Evolutionary conservation across 2,797 vertebrate genomes (phyloP).

Genomic region (Centropyge bicolor): DNA sequence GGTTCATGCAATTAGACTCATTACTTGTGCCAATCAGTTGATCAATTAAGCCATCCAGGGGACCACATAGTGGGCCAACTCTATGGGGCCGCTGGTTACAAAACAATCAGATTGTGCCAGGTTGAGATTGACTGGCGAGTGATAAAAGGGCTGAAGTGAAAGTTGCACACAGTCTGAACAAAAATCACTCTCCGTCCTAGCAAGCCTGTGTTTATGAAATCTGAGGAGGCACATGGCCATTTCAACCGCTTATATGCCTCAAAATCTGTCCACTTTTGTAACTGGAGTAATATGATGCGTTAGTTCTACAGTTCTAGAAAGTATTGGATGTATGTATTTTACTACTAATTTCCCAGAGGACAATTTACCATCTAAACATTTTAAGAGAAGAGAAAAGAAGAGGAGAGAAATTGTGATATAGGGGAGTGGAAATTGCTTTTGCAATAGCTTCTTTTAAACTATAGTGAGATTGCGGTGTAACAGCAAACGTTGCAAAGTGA

Average conservation of each 20-base stretch:
- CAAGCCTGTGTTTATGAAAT: conserved; percentile 13
- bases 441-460: conserved; percentile 29
- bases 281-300: not conserved
- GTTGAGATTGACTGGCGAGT: conserved; percentile 32
- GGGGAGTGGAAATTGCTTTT: conserved; percentile 49
- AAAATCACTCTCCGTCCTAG: not conserved
- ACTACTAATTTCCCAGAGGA: conserved; percentile 32
- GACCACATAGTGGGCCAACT: conserved; percentile 30
- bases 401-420: conserved; percentile 7
- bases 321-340: conserved; percentile 7
- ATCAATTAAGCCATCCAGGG: conserved; percentile 58
- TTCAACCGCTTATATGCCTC: not conserved
- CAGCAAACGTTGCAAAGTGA: conserved; percentile 30
- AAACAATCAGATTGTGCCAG: conserved; percentile 35
- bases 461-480: conserved; percentile 19
- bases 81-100: conserved; percentile 26
- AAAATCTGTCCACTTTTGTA: not conserved
- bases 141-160: conserved; percentile 5
- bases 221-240: not conserved
- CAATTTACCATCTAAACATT: conserved; percentile 24
- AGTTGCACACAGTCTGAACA: conserved; percentile 2
- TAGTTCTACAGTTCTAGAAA: conserved; percentile 14
- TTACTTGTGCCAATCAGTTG: conserved; percentile 56
- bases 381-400: conserved; percentile 8
- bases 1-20: conserved; percentile 61